A percentile compares a stretch with the other conserved stretches of the same genome.
These are phyloP conservation scores for Lucilia sericata DNA, from an alignment of 1,140 invertebrate genomes.

Conservation along the genomic window DNA sequence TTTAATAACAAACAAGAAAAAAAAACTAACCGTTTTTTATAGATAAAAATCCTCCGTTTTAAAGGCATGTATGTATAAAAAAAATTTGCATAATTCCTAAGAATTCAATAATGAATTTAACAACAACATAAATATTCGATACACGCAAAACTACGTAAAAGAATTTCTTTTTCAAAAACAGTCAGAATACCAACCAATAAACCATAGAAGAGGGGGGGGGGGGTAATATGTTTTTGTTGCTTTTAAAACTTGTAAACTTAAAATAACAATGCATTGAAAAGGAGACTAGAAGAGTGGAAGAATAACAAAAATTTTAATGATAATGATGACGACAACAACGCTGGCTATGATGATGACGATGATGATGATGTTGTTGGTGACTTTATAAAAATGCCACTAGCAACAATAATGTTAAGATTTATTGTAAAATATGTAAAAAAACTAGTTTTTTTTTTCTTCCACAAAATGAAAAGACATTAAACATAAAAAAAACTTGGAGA, in stretches of 20 bases:
- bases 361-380: background rate
- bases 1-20: background rate
- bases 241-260: background rate
- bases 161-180: background rate
- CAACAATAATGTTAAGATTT: slow-evolving; percentile 27
- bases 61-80: background rate
- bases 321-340: background rate
- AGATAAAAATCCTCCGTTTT: slow-evolving; percentile 2
- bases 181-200: background rate
- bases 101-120: slow-evolving; percentile 27
- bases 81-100: slow-evolving; percentile 24
- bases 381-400: slow-evolving; percentile 10
- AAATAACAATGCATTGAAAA: background rate
- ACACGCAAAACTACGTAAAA: slow-evolving; percentile 23
- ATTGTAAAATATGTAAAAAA: slow-evolving; percentile 18
- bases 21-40: slow-evolving; percentile 4
- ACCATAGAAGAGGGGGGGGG: no score
- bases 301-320: background rate
- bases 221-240: background rate
- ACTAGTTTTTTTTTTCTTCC: background rate
- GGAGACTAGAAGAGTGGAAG: background rate
- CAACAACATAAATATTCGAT: slow-evolving; percentile 16
- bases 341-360: background rate
- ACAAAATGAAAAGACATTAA: background rate
- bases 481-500: background rate